These are phyloP conservation scores for Propithecus coquereli DNA, from an alignment of 2,113 vertebrate species.

Conservation along the genomic window DNA sequence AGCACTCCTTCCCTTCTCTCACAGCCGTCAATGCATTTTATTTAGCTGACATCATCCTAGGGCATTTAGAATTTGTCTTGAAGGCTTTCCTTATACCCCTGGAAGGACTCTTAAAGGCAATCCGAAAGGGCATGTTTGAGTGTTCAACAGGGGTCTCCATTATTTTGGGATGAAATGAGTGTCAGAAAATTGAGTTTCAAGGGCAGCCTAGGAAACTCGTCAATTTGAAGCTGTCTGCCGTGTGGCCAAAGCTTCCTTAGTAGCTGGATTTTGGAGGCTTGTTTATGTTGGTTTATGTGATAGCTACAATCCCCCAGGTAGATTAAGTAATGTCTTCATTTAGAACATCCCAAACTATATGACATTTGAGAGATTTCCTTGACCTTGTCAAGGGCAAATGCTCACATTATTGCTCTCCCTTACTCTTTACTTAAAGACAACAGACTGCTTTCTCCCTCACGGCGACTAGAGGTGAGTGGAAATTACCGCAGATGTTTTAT, in stretches of 20 bases:
- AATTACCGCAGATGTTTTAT: slow-evolving; percentile 49
- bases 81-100: background rate
- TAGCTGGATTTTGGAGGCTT: slow-evolving; percentile 67
- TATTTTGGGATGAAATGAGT: slow-evolving; percentile 78
- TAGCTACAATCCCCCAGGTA: slow-evolving; percentile 77
- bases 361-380: slow-evolving; percentile 74
- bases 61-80: background rate
- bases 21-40: background rate
- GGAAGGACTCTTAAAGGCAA: background rate
- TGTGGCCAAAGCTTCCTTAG: slow-evolving; percentile 35
- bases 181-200: slow-evolving; percentile 81
- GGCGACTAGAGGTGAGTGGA: background rate
- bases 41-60: background rate
- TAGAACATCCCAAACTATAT: slow-evolving; percentile 70
- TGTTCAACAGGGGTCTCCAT: slow-evolving; percentile 34
- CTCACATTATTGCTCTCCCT: slow-evolving; percentile 35
- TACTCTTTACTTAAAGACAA: slow-evolving; percentile 51
- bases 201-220: slow-evolving; percentile 75
- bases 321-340: slow-evolving; percentile 82
- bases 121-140: slow-evolving; percentile 54
- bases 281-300: slow-evolving; percentile 75
- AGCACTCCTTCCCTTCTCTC: background rate
- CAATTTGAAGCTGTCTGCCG: slow-evolving; percentile 65
- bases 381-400: slow-evolving; percentile 63
- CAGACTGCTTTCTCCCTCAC: slow-evolving; percentile 22